phyloP scores from a whole-genome alignment of 2,888 invertebrate genomes.

The Cinara cedri region DNA sequence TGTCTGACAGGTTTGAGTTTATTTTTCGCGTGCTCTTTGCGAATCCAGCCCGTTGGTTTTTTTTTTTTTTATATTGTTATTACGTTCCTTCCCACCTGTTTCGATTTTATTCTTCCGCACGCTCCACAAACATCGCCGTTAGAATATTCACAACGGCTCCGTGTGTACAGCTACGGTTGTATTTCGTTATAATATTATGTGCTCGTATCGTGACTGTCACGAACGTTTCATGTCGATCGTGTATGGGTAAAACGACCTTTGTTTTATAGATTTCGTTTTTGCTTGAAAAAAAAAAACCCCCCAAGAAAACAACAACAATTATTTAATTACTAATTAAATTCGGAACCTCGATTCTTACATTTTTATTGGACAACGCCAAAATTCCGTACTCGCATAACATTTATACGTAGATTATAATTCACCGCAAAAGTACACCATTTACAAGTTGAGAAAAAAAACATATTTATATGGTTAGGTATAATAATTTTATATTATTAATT shows the following conservation, averaged over 20 bases:
- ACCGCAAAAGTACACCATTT: too few species aligned
- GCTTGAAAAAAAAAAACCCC: too few species aligned
- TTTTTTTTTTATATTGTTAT: not conserved
- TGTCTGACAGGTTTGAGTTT: slow-evolving; percentile 29
- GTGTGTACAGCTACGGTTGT: not conserved
- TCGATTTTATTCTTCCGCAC: not conserved
- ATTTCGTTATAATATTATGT: slow-evolving; percentile 19
- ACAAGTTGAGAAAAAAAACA: too few species aligned
- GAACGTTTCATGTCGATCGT: slow-evolving; percentile 4
- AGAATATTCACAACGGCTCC: too few species aligned
- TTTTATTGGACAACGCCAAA: too few species aligned
- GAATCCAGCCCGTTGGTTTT: not conserved
- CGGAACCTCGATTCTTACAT: too few species aligned
- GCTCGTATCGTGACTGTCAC: not conserved
- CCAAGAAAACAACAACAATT: not conserved
- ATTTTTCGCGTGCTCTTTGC: slow-evolving; percentile 7
- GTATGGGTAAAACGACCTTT: not conserved
- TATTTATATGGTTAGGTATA: too few species aligned
- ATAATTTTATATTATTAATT: too few species aligned
- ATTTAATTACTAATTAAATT: slow-evolving; percentile 4
- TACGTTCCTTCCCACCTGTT: slow-evolving; percentile 23
- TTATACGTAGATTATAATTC: too few species aligned
- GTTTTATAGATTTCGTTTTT: not conserved
- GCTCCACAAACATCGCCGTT: too few species aligned
- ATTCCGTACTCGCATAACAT: too few species aligned